Percentiles rank a stretch among this genome's conserved stretches.
phyloP scores from a whole-genome alignment of 2,797 vertebrate species.

The Amniataba percoides region DNA sequence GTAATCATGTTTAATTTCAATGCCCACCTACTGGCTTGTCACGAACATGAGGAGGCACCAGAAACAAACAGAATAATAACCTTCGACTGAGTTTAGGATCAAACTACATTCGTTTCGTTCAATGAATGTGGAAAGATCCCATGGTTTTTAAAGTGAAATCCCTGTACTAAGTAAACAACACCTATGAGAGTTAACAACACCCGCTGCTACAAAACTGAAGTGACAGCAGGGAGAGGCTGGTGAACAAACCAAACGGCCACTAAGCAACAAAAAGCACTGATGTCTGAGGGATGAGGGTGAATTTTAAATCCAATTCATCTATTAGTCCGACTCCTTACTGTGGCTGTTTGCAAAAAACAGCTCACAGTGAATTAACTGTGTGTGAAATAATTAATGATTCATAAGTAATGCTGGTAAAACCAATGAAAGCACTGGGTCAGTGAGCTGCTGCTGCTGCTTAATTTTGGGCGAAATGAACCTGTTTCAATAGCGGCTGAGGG shows the following conservation, averaged over 20 bases:
- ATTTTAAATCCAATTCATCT: neutral
- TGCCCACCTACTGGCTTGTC: neutral
- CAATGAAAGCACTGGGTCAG: conserved; percentile 4
- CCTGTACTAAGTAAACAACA: neutral
- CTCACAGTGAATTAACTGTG: neutral
- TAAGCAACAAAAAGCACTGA: neutral
- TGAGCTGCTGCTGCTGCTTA: conserved; percentile 10
- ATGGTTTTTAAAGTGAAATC: neutral
- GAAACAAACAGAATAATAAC: neutral
- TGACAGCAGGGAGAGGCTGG: neutral
- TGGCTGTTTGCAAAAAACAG: neutral
- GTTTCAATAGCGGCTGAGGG: conserved; percentile 3
- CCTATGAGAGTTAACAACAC: neutral
- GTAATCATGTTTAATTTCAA: neutral
- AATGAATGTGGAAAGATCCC: neutral
- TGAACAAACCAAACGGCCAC: neutral
- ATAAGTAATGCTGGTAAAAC: conserved; percentile 22
- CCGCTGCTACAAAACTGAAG: neutral
- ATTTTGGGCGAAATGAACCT: conserved; percentile 25
- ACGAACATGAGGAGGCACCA: neutral
- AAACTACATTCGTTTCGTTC: neutral
- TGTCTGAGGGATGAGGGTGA: neutral
- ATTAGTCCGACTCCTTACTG: neutral
- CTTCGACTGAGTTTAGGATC: neutral
- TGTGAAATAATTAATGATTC: conserved; percentile 14